Evolutionary conservation across 2,888 invertebrate genomes (phyloP).

Genomic region (Atrina japonica): DNA sequence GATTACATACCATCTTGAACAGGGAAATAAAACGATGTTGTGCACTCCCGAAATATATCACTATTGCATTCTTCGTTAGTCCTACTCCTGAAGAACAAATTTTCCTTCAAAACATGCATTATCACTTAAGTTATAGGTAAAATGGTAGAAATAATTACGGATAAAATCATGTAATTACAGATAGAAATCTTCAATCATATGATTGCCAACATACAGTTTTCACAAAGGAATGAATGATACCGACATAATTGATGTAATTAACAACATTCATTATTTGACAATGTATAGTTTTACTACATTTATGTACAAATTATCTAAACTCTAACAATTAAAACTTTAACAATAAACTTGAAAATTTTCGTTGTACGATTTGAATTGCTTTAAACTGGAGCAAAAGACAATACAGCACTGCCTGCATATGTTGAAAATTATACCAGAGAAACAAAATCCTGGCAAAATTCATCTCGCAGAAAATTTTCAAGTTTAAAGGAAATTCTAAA

Average conservation of each 20-base stretch:
- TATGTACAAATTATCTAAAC: slow-evolving; percentile 2
- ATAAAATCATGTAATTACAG: too few relatives aligned
- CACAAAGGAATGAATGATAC: too few relatives aligned
- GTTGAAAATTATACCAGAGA: neutral
- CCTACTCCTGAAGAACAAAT: too few relatives aligned
- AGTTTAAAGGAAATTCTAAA: slow-evolving; percentile 7
- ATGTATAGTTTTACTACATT: slow-evolving; percentile 6
- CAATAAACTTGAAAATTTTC: slow-evolving; percentile 20
- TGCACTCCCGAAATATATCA: neutral
- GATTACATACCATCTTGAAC: neutral
- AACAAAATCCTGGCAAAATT: neutral
- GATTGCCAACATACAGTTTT: too few relatives aligned
- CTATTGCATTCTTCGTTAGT: neutral
- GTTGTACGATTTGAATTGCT: slow-evolving; percentile 6
- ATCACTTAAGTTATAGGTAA: too few relatives aligned
- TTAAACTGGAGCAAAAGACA: too few relatives aligned
- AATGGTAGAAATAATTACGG: too few relatives aligned
- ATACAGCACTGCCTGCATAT: neutral
- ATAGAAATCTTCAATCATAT: too few relatives aligned
- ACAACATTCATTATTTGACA: slow-evolving; percentile 10
- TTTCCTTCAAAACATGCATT: too few relatives aligned
- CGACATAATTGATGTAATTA: slow-evolving; percentile 9
- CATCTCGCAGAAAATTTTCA: slow-evolving; percentile 13
- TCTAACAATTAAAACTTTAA: too few relatives aligned
- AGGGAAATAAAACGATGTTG: slow-evolving; percentile 6